These are phyloP conservation scores for Metridium senile DNA, from an alignment of 92 coral and sea anemone genomes.

Conservation along the genomic window DNA sequence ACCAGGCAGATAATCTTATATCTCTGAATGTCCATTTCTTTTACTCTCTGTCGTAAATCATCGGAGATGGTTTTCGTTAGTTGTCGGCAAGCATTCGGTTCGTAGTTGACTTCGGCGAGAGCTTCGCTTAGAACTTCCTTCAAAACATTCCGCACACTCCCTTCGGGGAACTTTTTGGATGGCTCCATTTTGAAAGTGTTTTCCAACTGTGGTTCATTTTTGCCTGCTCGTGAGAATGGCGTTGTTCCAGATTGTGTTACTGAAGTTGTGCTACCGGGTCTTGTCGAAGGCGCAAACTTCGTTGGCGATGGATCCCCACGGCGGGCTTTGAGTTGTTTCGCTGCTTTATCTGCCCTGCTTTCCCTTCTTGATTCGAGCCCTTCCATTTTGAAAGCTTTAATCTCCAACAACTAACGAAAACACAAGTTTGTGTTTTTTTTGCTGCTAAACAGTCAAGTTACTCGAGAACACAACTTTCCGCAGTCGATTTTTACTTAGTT, in stretches of 20 bases:
- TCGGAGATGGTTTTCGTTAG: constrained; percentile 88
- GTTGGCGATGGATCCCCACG: constrained; percentile 38
- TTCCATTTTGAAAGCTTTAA: constrained; percentile 4
- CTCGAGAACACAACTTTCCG: no score
- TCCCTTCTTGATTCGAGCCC: not conserved
- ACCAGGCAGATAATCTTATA: constrained; percentile 87
- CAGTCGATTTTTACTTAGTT: no score
- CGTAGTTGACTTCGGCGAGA: constrained; percentile 76
- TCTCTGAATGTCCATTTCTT: constrained; percentile 78
- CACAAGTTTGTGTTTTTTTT: no score
- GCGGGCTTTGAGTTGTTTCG: constrained; percentile 57
- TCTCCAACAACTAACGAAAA: not conserved
- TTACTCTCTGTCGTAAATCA: constrained; percentile 70
- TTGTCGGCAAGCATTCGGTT: constrained; percentile 81
- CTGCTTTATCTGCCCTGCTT: constrained; percentile 64
- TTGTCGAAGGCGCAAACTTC: constrained; percentile 15
- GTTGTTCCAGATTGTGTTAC: constrained; percentile 46
- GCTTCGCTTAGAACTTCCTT: constrained; percentile 74
- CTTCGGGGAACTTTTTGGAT: constrained; percentile 70
- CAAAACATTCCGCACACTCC: constrained; percentile 64
- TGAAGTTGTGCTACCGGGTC: constrained; percentile 46
- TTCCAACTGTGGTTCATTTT: constrained; percentile 54
- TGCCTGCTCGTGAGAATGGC: constrained; percentile 54
- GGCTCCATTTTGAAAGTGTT: constrained; percentile 88
- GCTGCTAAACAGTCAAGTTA: no score